A percentile compares a stretch with the other conserved stretches of the same genome.
Evolutionary conservation across 1,140 invertebrate genomes (phyloP).

Genomic region (Drosophila paulistorum): DNA sequence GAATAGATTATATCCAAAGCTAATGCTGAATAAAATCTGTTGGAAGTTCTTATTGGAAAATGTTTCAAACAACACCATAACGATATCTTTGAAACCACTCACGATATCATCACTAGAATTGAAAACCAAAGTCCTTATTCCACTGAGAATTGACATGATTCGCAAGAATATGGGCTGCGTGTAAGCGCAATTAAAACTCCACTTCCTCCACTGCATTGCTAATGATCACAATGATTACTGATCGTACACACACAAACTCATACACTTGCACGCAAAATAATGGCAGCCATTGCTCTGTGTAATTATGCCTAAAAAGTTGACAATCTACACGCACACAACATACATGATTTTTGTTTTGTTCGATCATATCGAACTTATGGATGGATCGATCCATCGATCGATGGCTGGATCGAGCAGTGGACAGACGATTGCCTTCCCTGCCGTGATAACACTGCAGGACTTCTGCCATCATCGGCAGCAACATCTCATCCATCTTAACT

Average conservation of each 20-base stretch:
- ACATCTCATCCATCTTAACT: slow-evolving; percentile 16
- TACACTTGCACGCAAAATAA: slow-evolving; percentile 10
- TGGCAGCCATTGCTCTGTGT: slow-evolving; percentile 46
- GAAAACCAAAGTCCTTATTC: slow-evolving; percentile 20
- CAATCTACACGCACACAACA: slow-evolving; percentile 71
- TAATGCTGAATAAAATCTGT: no score
- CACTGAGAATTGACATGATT: slow-evolving; percentile 50
- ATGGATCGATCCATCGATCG: slow-evolving; percentile 30
- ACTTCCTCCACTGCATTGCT: slow-evolving; percentile 65
- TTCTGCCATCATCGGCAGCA: slow-evolving; percentile 25
- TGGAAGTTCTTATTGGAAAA: not conserved
- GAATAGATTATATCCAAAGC: no score
- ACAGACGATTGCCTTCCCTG: slow-evolving; percentile 31
- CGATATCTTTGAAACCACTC: not conserved
- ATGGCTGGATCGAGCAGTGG: slow-evolving; percentile 47
- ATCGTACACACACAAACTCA: slow-evolving; percentile 26
- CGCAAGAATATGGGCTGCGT: slow-evolving; percentile 36
- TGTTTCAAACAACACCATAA: no score
- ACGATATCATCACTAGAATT: slow-evolving; percentile 7
- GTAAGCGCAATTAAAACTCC: slow-evolving; percentile 71
- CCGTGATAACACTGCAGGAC: slow-evolving; percentile 72
- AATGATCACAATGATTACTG: slow-evolving; percentile 50
- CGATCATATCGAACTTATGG: slow-evolving; percentile 69
- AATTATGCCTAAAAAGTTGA: slow-evolving; percentile 73
- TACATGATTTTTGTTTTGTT: slow-evolving; percentile 51